These are phyloP conservation scores for Geodia barretti DNA, from an alignment of 37 sponge, comb jelly and placozoan genomes.

Conservation along the genomic window DNA sequence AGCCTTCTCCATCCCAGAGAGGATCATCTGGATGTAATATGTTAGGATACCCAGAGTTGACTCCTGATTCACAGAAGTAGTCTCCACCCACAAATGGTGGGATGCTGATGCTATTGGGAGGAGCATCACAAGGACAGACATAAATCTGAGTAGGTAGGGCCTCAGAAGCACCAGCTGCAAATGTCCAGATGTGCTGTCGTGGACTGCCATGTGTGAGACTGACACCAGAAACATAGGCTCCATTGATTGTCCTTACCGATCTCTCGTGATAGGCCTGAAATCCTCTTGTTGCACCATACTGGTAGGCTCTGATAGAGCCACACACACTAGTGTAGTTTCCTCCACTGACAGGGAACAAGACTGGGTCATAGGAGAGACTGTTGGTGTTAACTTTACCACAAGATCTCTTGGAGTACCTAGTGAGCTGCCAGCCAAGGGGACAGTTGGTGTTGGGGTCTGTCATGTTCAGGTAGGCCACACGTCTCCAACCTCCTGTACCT, in stretches of 20 bases:
- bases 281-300: neutral
- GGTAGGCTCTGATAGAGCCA: neutral
- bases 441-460: conserved; percentile 1
- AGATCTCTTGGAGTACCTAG: neutral
- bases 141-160: neutral
- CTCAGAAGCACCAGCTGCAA: neutral
- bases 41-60: neutral
- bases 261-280: neutral
- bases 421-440: conserved; percentile 2
- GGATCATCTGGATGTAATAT: neutral
- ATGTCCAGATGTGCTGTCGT: neutral
- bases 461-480: conserved; percentile 18
- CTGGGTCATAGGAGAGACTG: neutral
- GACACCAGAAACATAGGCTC: neutral
- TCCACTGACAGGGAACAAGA: neutral
- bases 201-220: neutral
- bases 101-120: neutral
- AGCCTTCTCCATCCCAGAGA: conserved; percentile 24
- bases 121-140: neutral
- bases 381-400: neutral
- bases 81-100: neutral
- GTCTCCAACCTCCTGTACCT: neutral
- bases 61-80: conserved; percentile 19
- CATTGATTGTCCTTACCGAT: neutral
- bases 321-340: neutral